Evolutionary conservation across 1,140 invertebrate genomes (phyloP).

Genomic region (Bilobella aurantiaca): DNA sequence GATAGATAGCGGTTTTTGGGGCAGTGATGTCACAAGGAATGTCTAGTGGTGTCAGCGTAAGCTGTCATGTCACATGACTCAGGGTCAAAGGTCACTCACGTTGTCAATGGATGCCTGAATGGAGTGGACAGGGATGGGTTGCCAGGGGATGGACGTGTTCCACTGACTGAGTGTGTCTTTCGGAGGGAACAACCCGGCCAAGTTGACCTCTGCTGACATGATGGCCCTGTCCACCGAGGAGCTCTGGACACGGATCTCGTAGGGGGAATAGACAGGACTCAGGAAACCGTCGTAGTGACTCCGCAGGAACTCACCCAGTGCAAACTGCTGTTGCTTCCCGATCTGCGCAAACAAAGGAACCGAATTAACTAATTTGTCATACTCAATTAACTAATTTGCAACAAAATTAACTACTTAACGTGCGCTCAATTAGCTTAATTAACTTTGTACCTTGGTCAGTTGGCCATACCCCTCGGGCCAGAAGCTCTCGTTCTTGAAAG

Average conservation of each 20-base stretch:
- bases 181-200: constrained; percentile 74
- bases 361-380: background rate
- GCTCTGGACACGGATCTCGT: constrained; percentile 59
- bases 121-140: constrained; percentile 75
- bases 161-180: constrained; percentile 53
- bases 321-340: constrained; percentile 65
- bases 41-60: no score
- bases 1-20: no score
- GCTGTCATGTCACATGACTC: no score
- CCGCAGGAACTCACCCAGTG: constrained; percentile 66
- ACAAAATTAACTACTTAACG: background rate
- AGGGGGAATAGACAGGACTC: constrained; percentile 43
- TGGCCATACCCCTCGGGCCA: constrained; percentile 60
- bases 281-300: constrained; percentile 54
- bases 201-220: constrained; percentile 65
- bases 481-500: constrained; percentile 48
- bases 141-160: constrained; percentile 63
- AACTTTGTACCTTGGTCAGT: constrained; percentile 51
- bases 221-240: constrained; percentile 69
- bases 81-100: no score
- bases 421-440: background rate
- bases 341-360: constrained; percentile 7
- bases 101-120: constrained; percentile 55
- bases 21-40: no score
- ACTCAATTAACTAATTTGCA: background rate